Conservation (phyloP, 2,888 invertebrate species). For the Ecdyonurus torrentis region DNA sequence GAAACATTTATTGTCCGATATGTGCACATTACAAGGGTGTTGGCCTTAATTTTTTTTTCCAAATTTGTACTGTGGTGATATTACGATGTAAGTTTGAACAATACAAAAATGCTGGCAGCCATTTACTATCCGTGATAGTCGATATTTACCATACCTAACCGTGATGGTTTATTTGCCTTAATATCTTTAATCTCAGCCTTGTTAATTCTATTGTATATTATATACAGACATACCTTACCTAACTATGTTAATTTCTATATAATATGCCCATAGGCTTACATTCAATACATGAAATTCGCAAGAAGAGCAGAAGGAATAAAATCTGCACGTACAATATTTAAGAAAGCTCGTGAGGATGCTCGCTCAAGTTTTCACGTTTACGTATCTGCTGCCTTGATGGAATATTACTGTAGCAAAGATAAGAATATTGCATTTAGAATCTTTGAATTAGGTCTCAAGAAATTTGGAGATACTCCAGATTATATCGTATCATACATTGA, state of each 20-base stretch:
- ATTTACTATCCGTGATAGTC: too few relatives aligned
- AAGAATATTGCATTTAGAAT: constrained; percentile 92
- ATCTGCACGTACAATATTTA: constrained; percentile 86
- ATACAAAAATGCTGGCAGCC: too few relatives aligned
- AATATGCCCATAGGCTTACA: constrained; percentile 64
- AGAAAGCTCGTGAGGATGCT: constrained; percentile 81
- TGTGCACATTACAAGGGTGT: too few relatives aligned
- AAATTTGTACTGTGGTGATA: too few relatives aligned
- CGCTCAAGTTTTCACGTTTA: constrained; percentile 79
- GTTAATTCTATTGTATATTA: too few relatives aligned
- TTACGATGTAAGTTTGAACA: too few relatives aligned
- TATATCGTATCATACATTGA: constrained; percentile 94
- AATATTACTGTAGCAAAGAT: constrained; percentile 97
- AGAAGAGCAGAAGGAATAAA: constrained; percentile 95
- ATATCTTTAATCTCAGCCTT: too few relatives aligned
- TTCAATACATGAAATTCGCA: constrained; percentile 99
- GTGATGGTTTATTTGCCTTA: too few relatives aligned
- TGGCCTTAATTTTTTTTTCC: constrained; percentile 6
- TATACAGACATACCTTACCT: too few relatives aligned
- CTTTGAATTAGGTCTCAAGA: constrained; percentile 94
- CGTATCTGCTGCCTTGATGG: constrained; percentile 95
- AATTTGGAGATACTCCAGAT: constrained; percentile 87
- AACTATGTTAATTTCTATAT: too few relatives aligned
- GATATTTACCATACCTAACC: too few relatives aligned
- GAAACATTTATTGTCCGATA: too few relatives aligned